Percentiles rank a stretch among this genome's conserved stretches.
phyloP scores from a whole-genome alignment of 2,797 vertebrate genomes.

The Rachycentron canadum region DNA sequence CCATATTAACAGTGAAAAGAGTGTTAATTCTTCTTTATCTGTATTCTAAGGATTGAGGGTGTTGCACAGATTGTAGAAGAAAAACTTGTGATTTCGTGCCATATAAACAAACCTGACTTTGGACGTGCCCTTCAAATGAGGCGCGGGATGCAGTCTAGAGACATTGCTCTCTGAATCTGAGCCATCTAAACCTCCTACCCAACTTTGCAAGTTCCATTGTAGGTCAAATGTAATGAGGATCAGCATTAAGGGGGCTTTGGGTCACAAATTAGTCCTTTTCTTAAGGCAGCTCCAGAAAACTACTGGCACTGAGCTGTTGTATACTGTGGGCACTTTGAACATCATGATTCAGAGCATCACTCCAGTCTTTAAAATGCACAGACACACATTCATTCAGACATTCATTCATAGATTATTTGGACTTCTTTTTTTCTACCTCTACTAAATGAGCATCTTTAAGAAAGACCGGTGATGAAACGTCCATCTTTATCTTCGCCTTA shows the following conservation, averaged over 20 bases:
- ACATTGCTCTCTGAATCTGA: conserved; percentile 2
- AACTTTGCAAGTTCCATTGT: neutral
- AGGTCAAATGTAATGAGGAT: conserved; percentile 20
- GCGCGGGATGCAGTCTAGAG: conserved; percentile 6
- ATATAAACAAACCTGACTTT: conserved; percentile 13
- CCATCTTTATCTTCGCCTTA: neutral
- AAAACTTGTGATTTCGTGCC: conserved; percentile 5
- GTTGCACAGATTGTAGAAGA: neutral
- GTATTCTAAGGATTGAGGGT: neutral
- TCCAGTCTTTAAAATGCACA: conserved; percentile 45
- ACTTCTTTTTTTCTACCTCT: conserved; percentile 41
- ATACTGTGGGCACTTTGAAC: conserved; percentile 7
- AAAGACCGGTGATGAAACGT: conserved; percentile 13
- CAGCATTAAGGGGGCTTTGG: neutral
- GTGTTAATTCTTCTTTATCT: neutral
- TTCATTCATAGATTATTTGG: conserved; percentile 38
- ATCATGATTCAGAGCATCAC: conserved; percentile 32
- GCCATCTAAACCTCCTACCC: conserved; percentile 8
- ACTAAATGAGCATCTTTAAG: conserved; percentile 28
- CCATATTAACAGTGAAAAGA: neutral
- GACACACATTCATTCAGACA: conserved; percentile 11
- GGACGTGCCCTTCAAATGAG: neutral
- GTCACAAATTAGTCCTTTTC: conserved; percentile 6
- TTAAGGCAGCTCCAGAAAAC: conserved; percentile 10
- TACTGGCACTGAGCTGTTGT: neutral